Evolutionary conservation across 2,888 invertebrate genomes (phyloP).

Genomic region (Drosophila anomalata): DNA sequence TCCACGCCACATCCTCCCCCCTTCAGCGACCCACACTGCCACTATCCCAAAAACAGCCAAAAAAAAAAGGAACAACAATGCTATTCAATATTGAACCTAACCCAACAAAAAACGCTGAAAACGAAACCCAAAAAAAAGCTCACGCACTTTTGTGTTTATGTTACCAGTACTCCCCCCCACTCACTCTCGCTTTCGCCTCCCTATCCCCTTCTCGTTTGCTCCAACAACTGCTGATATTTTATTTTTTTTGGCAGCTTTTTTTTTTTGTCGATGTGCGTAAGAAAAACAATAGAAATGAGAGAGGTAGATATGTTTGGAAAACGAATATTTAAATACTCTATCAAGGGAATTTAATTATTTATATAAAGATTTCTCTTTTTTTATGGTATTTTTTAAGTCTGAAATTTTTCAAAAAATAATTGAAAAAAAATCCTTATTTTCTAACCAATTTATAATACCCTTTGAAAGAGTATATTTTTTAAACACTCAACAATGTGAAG

Average conservation of each 20-base stretch:
- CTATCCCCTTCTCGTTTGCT: constrained; percentile 14
- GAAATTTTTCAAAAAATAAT: neutral
- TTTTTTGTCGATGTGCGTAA: constrained; percentile 49
- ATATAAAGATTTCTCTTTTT: neutral
- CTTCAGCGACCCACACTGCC: constrained; percentile 1
- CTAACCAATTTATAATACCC: neutral
- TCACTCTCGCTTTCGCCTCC: constrained; percentile 9
- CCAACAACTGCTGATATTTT: constrained; percentile 50
- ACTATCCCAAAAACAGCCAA: neutral
- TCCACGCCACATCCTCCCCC: constrained; percentile 13
- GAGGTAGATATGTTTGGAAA: neutral
- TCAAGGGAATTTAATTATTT: neutral
- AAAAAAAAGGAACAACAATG: constrained; percentile 14
- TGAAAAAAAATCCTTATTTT: neutral
- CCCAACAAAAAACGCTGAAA: constrained; percentile 73
- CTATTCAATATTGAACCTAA: constrained; percentile 67
- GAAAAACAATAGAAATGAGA: constrained; percentile 21
- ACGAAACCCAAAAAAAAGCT: constrained; percentile 49
- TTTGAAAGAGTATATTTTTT: constrained; percentile 1
- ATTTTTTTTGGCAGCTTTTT: constrained; percentile 52
- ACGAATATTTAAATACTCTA: constrained; percentile 11
- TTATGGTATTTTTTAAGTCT: too few relatives aligned
- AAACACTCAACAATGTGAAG: constrained; percentile 34
- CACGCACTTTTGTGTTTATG: constrained; percentile 55
- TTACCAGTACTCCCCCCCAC: constrained; percentile 12